Conservation (phyloP, 2,797 vertebrate species). For the Spatula versicolor region DNA sequence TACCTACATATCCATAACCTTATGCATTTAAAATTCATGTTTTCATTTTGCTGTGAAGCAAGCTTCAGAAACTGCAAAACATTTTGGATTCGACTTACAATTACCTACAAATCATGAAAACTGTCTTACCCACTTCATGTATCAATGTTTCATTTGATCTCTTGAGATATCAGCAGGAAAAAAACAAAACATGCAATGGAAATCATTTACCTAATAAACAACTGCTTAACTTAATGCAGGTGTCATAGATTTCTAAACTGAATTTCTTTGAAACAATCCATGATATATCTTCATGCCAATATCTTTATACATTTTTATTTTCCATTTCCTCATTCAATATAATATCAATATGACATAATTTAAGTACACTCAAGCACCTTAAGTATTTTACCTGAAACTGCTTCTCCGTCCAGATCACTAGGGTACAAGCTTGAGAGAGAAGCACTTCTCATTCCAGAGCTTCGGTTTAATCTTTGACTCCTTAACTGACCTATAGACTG, state of each 20-base stretch:
- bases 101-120: background rate
- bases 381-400: constrained; percentile 79
- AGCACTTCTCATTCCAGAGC: constrained; percentile 76
- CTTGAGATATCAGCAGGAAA: background rate
- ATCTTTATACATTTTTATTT: background rate
- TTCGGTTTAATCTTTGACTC: constrained; percentile 79
- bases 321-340: background rate
- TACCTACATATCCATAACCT: background rate
- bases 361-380: background rate
- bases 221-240: background rate
- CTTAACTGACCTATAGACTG: constrained; percentile 90
- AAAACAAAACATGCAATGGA: background rate
- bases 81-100: background rate
- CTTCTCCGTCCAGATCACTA: constrained; percentile 86
- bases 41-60: background rate
- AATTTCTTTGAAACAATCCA: background rate
- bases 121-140: background rate
- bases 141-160: background rate
- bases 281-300: background rate
- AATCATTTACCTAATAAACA: background rate
- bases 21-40: background rate
- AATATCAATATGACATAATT: background rate
- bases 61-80: background rate
- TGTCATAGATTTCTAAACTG: background rate
- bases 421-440: constrained; percentile 87